Base-by-base conservation (phyloP, 2,113 vertebrate species). In the Datnioides undecimradiatus region DNA sequence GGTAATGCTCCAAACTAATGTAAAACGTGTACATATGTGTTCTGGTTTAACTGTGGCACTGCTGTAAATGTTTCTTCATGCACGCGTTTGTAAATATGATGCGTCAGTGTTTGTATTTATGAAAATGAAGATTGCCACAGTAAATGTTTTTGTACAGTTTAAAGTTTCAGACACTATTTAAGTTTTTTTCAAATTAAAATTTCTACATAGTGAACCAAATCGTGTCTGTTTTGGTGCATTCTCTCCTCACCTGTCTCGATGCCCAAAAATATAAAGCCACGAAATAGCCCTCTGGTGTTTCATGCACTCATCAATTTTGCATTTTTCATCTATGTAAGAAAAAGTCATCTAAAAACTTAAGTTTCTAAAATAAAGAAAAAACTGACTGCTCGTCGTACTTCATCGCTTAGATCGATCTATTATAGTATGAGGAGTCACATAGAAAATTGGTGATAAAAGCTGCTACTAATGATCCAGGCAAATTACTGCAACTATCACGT, bases 161-260 rank as follows among this genome's bases (percentile, higher is more conserved):
- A 43, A 45, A 27, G 16, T 40, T 80, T 81, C 36, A 82, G 64
- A 90, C 41, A 23, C 64, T 76, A 82, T 88, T 90, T 92, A 62
- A 75, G n/a, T n/a, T 71, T 88, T 87, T 76, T 88, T 73, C 49
- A 66, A 76, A 93, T 92, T 87, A 93, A 93, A 93, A 86, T 67
- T 2, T 74, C 14, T 36, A 51, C 25, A 60, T 67, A 59, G 45
- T 54, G 43, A 82, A 52, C 9, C 0, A 34, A 71, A 14, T 46
- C 5, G 12, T 67, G 11, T 57, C 8, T 14, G 5, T 23, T 43
- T 60, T 60, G 14, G 5, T 83, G 31, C 11, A 6, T 12, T 73
- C 1, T 68, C 8, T 79, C 8, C 13, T 57, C n/a, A 62, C 2
- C 12, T 27, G 12, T 16, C n/a, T 58, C 3, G 38, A 8, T 33